phyloP scores from a whole-genome alignment of 2,113 vertebrate genomes.

The Desmodus rotundus region DNA sequence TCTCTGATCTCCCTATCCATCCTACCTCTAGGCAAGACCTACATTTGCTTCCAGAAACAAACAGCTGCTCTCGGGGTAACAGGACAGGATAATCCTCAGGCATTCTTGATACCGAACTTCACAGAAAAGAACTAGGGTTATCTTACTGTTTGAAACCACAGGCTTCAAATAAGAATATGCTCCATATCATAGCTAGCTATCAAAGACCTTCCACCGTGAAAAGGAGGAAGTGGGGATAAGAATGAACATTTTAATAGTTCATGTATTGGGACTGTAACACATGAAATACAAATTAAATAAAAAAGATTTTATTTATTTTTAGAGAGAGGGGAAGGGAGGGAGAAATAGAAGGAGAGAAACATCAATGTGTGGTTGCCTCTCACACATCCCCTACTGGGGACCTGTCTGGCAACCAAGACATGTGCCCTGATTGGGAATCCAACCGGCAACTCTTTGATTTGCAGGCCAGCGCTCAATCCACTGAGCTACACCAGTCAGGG shows the following conservation, averaged over 20 bases:
- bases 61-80: not conserved
- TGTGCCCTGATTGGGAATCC: no score
- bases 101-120: not conserved
- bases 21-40: not conserved
- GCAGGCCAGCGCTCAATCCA: no score
- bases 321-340: no score
- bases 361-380: no score
- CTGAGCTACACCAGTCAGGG: no score
- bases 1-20: not conserved
- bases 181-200: not conserved
- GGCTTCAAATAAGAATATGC: not conserved
- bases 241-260: not conserved
- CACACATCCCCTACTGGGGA: no score
- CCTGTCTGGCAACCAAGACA: no score
- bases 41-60: slow-evolving; percentile 11
- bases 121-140: not conserved
- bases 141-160: not conserved
- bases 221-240: not conserved
- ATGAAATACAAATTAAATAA: not conserved
- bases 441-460: no score
- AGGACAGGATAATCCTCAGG: not conserved
- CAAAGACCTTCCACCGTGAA: not conserved
- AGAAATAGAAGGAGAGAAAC: no score
- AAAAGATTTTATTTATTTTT: no score
- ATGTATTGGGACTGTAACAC: not conserved